A percentile compares a stretch with the other conserved stretches of the same genome.
These are phyloP conservation scores for Pao palembangensis DNA, from an alignment of 2,113 vertebrate genomes.

Conservation along the genomic window DNA sequence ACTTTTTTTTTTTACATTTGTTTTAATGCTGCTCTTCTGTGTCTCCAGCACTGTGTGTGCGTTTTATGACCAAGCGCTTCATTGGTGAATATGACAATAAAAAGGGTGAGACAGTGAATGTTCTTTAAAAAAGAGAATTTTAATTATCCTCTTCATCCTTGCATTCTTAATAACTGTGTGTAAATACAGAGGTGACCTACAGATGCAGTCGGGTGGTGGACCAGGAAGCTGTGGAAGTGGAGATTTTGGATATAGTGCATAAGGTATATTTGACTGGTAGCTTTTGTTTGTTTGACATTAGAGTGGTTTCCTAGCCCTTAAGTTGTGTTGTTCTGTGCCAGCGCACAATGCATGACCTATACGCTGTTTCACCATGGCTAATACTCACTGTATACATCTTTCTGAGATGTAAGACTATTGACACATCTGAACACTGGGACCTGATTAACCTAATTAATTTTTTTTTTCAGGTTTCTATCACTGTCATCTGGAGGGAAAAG, in stretches of 20 bases:
- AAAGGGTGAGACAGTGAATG: conserved; percentile 56
- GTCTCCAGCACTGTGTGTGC: conserved; percentile 74
- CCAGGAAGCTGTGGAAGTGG: conserved; percentile 70
- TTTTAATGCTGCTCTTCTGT: conserved; percentile 39
- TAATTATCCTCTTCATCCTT: not conserved
- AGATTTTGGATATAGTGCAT: conserved; percentile 71
- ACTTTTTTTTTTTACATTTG: no score
- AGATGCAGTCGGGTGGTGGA: conserved; percentile 69
- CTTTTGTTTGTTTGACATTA: not conserved
- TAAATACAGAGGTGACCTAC: conserved; percentile 70
- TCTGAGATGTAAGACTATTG: no score
- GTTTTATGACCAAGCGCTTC: conserved; percentile 75
- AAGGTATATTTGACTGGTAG: conserved; percentile 49
- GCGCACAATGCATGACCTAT: no score
- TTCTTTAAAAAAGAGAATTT: not conserved
- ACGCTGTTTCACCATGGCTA: no score
- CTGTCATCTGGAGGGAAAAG: no score
- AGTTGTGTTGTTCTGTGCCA: no score
- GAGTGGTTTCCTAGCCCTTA: no score
- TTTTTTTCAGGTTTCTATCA: no score
- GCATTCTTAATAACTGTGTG: not conserved
- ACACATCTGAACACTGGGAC: no score
- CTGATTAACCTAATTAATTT: no score
- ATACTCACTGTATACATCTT: no score
- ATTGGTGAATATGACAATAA: conserved; percentile 78